phyloP scores from a whole-genome alignment of 1,140 invertebrate genomes.

The Camponotus pennsylvanicus region DNA sequence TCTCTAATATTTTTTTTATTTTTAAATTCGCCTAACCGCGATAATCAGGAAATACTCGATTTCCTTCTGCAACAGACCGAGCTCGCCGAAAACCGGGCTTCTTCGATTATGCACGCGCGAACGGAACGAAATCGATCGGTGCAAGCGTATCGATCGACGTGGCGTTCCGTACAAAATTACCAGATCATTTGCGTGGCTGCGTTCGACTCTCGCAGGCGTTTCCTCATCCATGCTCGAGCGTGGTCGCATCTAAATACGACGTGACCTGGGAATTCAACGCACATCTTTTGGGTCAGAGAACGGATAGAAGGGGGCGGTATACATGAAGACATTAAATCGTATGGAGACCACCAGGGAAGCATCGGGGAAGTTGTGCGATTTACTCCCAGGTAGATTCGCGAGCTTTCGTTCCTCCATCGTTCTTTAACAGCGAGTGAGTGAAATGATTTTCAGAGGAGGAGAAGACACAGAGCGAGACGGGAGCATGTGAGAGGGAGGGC shows the following conservation, averaged over 20 bases:
- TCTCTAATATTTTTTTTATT: neutral
- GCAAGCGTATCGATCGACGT: constrained; percentile 54
- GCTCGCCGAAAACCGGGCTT: constrained; percentile 63
- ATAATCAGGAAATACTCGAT: constrained; percentile 33
- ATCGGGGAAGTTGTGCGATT: constrained; percentile 52
- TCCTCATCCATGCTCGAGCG: neutral
- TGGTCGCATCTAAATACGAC: constrained; percentile 8
- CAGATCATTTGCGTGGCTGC: constrained; percentile 61
- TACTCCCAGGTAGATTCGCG: constrained; percentile 23
- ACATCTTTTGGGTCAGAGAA: constrained; percentile 30
- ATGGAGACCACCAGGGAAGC: constrained; percentile 65
- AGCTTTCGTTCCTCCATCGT: constrained; percentile 23
- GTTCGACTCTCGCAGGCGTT: constrained; percentile 38
- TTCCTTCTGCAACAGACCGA: constrained; percentile 25
- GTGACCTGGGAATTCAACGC: constrained; percentile 10
- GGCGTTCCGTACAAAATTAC: constrained; percentile 59
- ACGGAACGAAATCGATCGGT: constrained; percentile 65
- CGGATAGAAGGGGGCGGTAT: neutral
- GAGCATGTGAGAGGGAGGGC: constrained; percentile 43
- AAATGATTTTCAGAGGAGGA: neutral
- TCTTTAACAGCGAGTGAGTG: constrained; percentile 7
- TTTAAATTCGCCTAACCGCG: constrained; percentile 9
- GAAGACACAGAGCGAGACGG: constrained; percentile 19
- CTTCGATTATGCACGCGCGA: constrained; percentile 70
- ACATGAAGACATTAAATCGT: constrained; percentile 65